A percentile compares a stretch with the other conserved stretches of the same genome.
Evolutionary conservation across 2,888 invertebrate species (phyloP).

Genomic region (Caenorhabditis doughertyi): DNA sequence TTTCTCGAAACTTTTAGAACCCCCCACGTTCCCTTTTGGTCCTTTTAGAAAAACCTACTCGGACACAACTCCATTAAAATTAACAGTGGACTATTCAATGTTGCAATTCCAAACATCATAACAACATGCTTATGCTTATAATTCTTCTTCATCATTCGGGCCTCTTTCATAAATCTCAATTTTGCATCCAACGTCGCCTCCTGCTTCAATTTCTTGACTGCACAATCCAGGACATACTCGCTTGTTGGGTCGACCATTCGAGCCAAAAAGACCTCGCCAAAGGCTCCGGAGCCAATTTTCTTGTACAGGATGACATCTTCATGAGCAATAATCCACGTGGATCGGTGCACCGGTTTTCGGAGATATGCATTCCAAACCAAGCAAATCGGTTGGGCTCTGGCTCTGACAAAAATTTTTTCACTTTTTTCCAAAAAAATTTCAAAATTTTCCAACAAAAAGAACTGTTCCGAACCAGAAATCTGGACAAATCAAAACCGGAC

Average conservation of each 20-base stretch:
- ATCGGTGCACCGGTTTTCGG: slow-evolving; percentile 55
- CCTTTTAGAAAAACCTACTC: slow-evolving; percentile 50
- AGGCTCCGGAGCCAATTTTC: slow-evolving; percentile 76
- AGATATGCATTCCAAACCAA: slow-evolving; percentile 42
- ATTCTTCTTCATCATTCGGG: slow-evolving; percentile 76
- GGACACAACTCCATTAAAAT: slow-evolving; percentile 78
- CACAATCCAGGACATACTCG: slow-evolving; percentile 70
- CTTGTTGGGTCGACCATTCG: slow-evolving; percentile 55
- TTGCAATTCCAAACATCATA: slow-evolving; percentile 74
- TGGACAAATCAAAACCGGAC: no score
- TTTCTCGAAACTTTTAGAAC: no score
- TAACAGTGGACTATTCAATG: slow-evolving; percentile 76
- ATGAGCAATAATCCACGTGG: slow-evolving; percentile 74
- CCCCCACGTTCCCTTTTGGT: no score
- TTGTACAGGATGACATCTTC: slow-evolving; percentile 71
- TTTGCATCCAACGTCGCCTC: slow-evolving; percentile 68
- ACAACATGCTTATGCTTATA: slow-evolving; percentile 76
- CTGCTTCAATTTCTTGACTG: slow-evolving; percentile 77
- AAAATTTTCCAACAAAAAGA: no score
- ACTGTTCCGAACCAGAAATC: no score
- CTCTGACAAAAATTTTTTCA: no score
- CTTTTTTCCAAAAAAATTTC: no score
- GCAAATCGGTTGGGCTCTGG: slow-evolving; percentile 63
- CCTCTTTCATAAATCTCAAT: slow-evolving; percentile 77
- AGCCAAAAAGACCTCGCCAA: slow-evolving; percentile 72